A percentile compares a stretch with the other conserved stretches of the same genome.
Evolutionary conservation across 2,113 vertebrate genomes (phyloP).

Genomic region (Notothenia coriiceps): DNA sequence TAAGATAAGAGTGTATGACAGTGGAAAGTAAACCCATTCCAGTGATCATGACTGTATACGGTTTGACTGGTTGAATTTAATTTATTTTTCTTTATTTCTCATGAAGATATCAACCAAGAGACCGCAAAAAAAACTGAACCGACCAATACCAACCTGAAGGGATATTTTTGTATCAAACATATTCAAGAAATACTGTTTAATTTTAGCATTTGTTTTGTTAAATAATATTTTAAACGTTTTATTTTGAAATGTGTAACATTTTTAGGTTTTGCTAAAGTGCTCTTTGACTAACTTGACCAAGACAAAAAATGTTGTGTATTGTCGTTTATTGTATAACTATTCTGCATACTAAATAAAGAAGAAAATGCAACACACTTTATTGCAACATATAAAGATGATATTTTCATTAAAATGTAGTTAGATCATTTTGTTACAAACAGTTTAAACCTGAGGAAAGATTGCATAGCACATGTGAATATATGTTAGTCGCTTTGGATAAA

Average conservation of each 20-base stretch:
- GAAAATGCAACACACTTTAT: not conserved
- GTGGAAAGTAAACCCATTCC: too few species aligned
- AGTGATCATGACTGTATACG: too few species aligned
- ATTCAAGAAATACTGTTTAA: too few species aligned
- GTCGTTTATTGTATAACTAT: slow-evolving; percentile 27
- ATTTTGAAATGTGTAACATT: slow-evolving; percentile 28
- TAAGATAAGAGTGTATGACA: too few species aligned
- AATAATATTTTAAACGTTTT: not conserved
- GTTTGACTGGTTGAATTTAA: too few species aligned
- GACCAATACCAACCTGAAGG: too few species aligned
- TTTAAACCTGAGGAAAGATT: slow-evolving; percentile 39
- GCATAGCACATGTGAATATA: slow-evolving; percentile 8
- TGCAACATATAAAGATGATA: not conserved
- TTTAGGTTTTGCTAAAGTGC: not conserved
- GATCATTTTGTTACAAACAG: not conserved
- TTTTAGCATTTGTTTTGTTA: not conserved
- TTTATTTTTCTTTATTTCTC: too few species aligned
- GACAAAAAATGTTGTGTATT: not conserved
- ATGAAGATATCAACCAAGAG: too few species aligned
- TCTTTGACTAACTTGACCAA: not conserved
- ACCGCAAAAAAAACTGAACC: too few species aligned
- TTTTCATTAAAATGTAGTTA: slow-evolving; percentile 13
- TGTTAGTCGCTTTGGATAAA: too few species aligned
- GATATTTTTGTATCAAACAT: too few species aligned
- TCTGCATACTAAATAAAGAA: not conserved